Conservation (phyloP, 2,797 vertebrate species). For the Menidia menidia region DNA sequence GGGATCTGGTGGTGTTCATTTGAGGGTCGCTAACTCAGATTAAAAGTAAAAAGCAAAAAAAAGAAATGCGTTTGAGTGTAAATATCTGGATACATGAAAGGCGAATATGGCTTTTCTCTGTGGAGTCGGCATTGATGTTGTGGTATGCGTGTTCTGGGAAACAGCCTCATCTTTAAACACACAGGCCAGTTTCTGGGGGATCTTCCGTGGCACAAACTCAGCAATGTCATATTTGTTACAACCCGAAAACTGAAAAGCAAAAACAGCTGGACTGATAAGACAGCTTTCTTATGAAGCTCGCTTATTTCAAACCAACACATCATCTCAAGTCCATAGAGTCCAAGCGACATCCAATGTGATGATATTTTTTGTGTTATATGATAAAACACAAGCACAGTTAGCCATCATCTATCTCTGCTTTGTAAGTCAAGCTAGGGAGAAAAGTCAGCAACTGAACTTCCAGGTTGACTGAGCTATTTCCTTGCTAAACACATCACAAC, state of each 20-base stretch:
- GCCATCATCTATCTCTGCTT: no score
- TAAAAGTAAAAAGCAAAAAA: neutral
- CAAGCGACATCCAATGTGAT: neutral
- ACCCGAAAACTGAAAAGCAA: neutral
- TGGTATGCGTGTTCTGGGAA: no score
- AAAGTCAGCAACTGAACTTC: no score
- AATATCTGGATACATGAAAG: conserved; percentile 2
- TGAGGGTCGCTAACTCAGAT: conserved; percentile 10
- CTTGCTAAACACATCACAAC: no score
- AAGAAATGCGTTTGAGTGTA: conserved; percentile 15
- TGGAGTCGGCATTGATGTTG: neutral
- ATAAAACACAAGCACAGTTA: no score
- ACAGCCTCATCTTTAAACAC: neutral
- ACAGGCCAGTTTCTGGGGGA: neutral
- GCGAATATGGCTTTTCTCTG: neutral
- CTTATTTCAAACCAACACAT: no score
- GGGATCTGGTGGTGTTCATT: conserved; percentile 1
- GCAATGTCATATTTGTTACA: no score
- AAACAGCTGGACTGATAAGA: neutral
- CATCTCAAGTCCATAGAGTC: neutral
- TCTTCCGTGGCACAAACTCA: neutral
- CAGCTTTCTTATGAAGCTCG: no score
- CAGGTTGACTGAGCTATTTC: no score
- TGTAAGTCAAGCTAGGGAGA: no score
- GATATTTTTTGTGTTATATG: no score